Percentiles rank a stretch among this genome's conserved stretches.
Conservation (phyloP, 23 tunicate genomes). For the Botrylloides violaceus region DNA sequence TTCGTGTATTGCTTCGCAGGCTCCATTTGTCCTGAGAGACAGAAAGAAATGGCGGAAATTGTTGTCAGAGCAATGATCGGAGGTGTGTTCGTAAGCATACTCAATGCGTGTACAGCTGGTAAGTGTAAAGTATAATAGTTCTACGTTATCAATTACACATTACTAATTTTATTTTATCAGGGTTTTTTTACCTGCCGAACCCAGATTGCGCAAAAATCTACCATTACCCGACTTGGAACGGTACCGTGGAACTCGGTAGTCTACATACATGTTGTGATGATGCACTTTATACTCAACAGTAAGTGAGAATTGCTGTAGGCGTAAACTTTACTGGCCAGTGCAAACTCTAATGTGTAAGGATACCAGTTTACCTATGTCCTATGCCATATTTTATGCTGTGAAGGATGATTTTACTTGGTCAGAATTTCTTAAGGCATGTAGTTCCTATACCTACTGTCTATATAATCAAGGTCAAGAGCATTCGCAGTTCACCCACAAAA, state of each 20-base stretch:
- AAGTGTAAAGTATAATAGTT: neutral
- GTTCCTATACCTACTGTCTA: no score
- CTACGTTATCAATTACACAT: neutral
- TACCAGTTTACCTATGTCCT: no score
- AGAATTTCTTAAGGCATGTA: no score
- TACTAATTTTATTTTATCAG: neutral
- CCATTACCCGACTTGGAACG: neutral
- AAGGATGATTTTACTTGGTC: no score
- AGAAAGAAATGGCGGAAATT: slow-evolving; percentile 87
- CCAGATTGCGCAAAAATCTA: neutral
- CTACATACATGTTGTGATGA: neutral
- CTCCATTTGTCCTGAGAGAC: slow-evolving; percentile 77
- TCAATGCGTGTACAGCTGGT: slow-evolving; percentile 90
- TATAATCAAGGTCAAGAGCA: no score
- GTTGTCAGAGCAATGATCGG: slow-evolving; percentile 62
- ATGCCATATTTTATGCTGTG: no score
- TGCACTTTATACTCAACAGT: no score
- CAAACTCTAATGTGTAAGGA: no score
- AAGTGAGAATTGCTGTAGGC: no score
- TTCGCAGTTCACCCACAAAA: no score
- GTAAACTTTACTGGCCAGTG: no score
- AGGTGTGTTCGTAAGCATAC: slow-evolving; percentile 83
- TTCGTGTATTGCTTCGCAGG: no score
- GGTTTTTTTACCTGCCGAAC: neutral
- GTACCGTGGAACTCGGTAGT: neutral